Conservation (phyloP, 2,888 invertebrate genomes). For the Cheilosia impressa region DNA sequence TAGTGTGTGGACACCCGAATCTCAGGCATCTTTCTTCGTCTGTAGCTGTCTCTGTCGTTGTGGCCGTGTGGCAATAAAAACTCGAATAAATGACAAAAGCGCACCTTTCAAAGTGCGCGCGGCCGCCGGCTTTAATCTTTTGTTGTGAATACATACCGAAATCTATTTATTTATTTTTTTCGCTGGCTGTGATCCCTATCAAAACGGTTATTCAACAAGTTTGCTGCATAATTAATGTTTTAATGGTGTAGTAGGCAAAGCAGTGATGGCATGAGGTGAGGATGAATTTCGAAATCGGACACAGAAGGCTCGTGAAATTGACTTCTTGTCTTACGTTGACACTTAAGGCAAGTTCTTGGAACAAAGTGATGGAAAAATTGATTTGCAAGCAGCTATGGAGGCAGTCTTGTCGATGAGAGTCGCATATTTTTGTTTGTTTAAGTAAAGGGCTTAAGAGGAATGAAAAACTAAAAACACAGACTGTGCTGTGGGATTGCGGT, state of each 20-base stretch:
- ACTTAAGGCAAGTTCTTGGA: background rate
- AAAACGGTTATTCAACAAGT: conserved; percentile 63
- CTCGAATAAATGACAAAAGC: conserved; percentile 68
- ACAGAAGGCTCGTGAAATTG: conserved; percentile 3
- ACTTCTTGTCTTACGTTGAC: conserved; percentile 58
- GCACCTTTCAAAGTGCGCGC: conserved; percentile 51
- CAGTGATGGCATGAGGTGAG: conserved; percentile 4
- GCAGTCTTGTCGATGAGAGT: background rate
- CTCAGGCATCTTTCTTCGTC: conserved; percentile 33
- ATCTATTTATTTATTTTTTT: conserved; percentile 41
- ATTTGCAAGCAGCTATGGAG: too few relatives aligned
- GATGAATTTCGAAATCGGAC: background rate
- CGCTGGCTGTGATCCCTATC: conserved; percentile 50
- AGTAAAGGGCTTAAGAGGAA: too few relatives aligned
- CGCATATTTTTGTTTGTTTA: background rate
- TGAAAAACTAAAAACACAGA: too few relatives aligned
- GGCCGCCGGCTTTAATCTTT: conserved; percentile 59
- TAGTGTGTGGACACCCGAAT: conserved; percentile 24
- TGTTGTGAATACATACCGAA: conserved; percentile 41
- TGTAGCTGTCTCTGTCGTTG: conserved; percentile 35
- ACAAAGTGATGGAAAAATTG: background rate
- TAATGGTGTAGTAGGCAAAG: conserved; percentile 28
- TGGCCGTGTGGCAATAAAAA: conserved; percentile 54
- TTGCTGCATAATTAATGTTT: conserved; percentile 57
- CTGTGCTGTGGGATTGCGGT: too few relatives aligned